These are phyloP conservation scores for Chloroceryle amazona DNA, from an alignment of 2,797 vertebrate genomes.

Conservation along the genomic window DNA sequence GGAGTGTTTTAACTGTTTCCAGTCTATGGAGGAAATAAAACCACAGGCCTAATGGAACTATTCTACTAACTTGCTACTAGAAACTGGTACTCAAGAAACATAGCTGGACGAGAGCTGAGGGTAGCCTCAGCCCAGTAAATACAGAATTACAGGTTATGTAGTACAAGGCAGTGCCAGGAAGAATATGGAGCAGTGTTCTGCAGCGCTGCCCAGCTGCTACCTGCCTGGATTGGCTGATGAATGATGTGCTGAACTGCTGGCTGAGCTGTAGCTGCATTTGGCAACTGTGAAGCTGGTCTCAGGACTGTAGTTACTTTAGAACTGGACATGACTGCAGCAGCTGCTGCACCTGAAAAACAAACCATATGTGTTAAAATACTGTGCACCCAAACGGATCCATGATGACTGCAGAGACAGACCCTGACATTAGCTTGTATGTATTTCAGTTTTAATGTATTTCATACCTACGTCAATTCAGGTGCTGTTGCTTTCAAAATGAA, in stretches of 20 bases:
- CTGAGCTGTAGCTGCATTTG: constrained; percentile 89
- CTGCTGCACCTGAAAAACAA: constrained; percentile 90
- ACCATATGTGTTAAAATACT: fast-evolving
- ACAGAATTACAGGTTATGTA: background rate
- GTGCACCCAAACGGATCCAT: fast-evolving
- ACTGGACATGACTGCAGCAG: constrained; percentile 97
- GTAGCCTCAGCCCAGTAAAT: background rate
- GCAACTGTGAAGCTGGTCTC: constrained; percentile 90
- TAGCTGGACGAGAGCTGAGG: background rate
- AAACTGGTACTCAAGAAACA: background rate
- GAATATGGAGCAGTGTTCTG: background rate
- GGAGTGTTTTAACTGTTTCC: no score
- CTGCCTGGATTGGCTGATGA: constrained; percentile 95
- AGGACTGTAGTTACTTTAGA: constrained; percentile 94
- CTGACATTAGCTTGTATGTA: fast-evolving
- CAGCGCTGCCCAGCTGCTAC: constrained; percentile 10
- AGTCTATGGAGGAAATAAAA: background rate
- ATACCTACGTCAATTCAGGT: background rate
- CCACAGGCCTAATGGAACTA: background rate
- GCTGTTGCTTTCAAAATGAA: background rate
- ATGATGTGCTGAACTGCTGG: constrained; percentile 95
- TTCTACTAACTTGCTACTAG: background rate
- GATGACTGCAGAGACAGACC: fast-evolving
- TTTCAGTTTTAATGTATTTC: background rate
- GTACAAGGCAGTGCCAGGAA: background rate